A percentile compares a stretch with the other conserved stretches of the same genome.
Conservation (phyloP, 2,888 invertebrate species). For the Trypoxylon attenuatum region DNA sequence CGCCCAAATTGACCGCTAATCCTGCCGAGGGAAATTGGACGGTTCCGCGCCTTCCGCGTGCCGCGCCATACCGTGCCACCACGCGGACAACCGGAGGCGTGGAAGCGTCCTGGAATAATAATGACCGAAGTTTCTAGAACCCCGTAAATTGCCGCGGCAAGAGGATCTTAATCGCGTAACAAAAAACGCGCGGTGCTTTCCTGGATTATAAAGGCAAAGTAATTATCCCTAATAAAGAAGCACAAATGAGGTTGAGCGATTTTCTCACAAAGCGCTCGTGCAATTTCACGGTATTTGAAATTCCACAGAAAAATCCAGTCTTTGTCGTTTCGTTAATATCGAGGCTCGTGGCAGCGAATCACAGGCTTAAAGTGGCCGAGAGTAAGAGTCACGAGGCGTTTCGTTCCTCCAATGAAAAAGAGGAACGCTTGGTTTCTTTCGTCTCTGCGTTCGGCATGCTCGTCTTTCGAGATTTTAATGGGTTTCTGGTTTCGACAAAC, state of each 20-base stretch:
- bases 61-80: too few species aligned
- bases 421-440: constrained; percentile 42
- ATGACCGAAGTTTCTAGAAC: background rate
- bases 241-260: too few species aligned
- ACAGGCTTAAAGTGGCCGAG: constrained; percentile 13
- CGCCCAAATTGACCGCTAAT: constrained; percentile 24
- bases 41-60: background rate
- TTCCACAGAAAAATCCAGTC: too few species aligned
- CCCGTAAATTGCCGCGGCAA: background rate
- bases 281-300: too few species aligned
- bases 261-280: too few species aligned
- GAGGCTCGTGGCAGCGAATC: background rate
- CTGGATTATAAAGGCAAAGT: too few species aligned
- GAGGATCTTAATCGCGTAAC: too few species aligned
- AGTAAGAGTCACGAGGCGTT: constrained; percentile 26
- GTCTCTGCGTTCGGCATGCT: constrained; percentile 30
- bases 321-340: background rate
- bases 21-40: constrained; percentile 23
- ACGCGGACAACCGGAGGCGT: too few species aligned
- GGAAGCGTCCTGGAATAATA: constrained; percentile 6
- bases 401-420: constrained; percentile 42
- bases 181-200: too few species aligned
- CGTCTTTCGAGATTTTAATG: constrained; percentile 57
- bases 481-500: constrained; percentile 55
- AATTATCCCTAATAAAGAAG: too few species aligned